Evolutionary conservation across 1,140 invertebrate genomes (phyloP).

Genomic region (Zaprionus camerounensis): DNA sequence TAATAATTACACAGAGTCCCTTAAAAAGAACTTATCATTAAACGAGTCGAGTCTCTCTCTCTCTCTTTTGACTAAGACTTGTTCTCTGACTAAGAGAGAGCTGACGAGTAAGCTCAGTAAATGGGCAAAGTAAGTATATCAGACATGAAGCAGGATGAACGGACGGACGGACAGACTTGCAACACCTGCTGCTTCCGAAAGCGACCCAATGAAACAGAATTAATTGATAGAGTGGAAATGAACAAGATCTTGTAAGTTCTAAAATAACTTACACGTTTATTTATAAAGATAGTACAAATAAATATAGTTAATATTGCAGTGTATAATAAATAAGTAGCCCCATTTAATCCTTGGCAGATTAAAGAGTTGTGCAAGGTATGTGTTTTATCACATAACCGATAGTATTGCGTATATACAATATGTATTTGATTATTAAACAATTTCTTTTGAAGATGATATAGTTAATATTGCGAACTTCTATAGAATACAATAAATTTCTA

Average conservation of each 20-base stretch:
- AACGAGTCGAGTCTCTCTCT: background rate
- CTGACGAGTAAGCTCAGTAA: slow-evolving; percentile 53
- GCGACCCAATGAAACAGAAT: slow-evolving; percentile 63
- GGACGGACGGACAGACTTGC: slow-evolving; percentile 22
- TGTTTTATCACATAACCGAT: background rate
- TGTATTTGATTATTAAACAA: background rate
- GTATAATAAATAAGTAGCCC: background rate
- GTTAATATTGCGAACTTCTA: no score
- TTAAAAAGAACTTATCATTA: slow-evolving; percentile 31
- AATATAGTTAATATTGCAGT: background rate
- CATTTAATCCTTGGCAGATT: background rate
- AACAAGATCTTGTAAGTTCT: slow-evolving; percentile 11
- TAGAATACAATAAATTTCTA: no score
- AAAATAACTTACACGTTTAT: background rate
- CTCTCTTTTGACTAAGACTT: no score
- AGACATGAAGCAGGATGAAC: slow-evolving; percentile 8
- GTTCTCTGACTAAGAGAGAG: slow-evolving; percentile 5
- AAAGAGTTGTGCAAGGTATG: background rate
- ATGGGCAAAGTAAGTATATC: slow-evolving; percentile 60
- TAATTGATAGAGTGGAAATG: slow-evolving; percentile 5
- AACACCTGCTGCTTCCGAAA: slow-evolving; percentile 65
- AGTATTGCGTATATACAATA: background rate
- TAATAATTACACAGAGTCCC: slow-evolving; percentile 32
- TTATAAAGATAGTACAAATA: background rate
- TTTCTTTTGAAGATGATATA: no score